Percentiles rank a stretch among this genome's conserved stretches.
Evolutionary conservation across 2,888 invertebrate genomes (phyloP).

Genomic region (Tigriopus californicus): DNA sequence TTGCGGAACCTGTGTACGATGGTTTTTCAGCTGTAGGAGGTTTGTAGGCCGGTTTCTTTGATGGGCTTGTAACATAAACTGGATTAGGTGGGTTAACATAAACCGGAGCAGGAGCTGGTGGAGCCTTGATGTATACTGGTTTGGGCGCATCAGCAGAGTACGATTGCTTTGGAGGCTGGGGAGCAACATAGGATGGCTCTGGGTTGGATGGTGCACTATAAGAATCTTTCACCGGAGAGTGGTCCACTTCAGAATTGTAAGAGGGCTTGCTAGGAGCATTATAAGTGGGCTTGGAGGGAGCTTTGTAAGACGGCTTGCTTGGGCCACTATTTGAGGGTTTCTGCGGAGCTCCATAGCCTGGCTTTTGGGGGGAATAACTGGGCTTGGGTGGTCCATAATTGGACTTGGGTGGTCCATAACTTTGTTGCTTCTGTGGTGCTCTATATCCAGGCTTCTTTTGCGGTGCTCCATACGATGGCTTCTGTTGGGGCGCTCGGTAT

Average conservation of each 20-base stretch:
- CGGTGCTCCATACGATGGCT: constrained; percentile 10
- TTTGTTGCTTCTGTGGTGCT: background rate
- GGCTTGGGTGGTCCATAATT: background rate
- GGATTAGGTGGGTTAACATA: constrained; percentile 20
- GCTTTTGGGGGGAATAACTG: background rate
- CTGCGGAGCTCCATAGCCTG: background rate
- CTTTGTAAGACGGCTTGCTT: background rate
- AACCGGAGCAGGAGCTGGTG: constrained; percentile 20
- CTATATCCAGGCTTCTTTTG: constrained; percentile 16
- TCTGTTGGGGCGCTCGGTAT: constrained; percentile 10
- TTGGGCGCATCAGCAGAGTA: constrained; percentile 8
- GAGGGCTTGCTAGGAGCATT: background rate
- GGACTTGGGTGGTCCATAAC: background rate
- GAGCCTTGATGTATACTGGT: constrained; percentile 22
- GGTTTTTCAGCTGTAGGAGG: no score
- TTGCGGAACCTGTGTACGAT: no score
- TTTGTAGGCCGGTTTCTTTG: constrained; percentile 16
- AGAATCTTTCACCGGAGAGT: background rate
- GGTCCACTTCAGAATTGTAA: background rate
- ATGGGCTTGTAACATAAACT: no score
- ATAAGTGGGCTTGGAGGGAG: background rate
- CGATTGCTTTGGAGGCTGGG: background rate
- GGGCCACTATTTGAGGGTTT: background rate
- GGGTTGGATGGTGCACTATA: background rate
- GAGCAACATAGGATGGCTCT: background rate